phyloP scores from a whole-genome alignment of 1,140 invertebrate genomes.

The Cardiocondyla obscurior region DNA sequence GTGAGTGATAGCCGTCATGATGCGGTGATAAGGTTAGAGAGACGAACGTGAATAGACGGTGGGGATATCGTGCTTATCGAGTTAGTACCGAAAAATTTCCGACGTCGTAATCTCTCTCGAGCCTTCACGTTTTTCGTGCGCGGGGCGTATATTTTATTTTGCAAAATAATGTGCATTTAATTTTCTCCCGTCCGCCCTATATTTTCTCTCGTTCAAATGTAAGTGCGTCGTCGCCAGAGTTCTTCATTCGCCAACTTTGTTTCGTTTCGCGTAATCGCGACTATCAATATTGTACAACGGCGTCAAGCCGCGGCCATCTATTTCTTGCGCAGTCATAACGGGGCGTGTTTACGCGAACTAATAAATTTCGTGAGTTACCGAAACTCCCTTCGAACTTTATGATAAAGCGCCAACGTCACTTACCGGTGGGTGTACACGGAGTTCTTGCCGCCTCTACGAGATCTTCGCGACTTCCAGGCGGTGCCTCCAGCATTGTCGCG shows the following conservation, averaged over 20 bases:
- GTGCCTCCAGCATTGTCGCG: slow-evolving; percentile 79
- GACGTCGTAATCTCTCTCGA: neutral
- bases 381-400: slow-evolving; percentile 54
- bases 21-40: slow-evolving; percentile 19
- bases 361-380: slow-evolving; percentile 24
- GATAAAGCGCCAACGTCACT: slow-evolving; percentile 27
- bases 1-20: slow-evolving; percentile 22
- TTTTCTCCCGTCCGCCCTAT: too few relatives aligned
- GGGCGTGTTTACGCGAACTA: neutral
- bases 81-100: neutral
- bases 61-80: neutral
- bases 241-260: neutral
- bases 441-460: slow-evolving; percentile 80
- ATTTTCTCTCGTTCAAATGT: neutral
- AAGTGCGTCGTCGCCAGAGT: neutral
- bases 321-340: slow-evolving; percentile 5
- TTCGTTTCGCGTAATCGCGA: slow-evolving; percentile 3
- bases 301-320: slow-evolving; percentile 19
- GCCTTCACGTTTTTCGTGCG: too few relatives aligned
- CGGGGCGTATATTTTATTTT: too few relatives aligned
- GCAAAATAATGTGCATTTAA: too few relatives aligned
- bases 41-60: slow-evolving; percentile 21
- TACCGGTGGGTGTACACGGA: slow-evolving; percentile 79
- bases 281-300: slow-evolving; percentile 1
- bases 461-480: slow-evolving; percentile 79